These are phyloP conservation scores for Nyctibius grandis DNA, from an alignment of 2,797 vertebrate genomes.

Conservation along the genomic window DNA sequence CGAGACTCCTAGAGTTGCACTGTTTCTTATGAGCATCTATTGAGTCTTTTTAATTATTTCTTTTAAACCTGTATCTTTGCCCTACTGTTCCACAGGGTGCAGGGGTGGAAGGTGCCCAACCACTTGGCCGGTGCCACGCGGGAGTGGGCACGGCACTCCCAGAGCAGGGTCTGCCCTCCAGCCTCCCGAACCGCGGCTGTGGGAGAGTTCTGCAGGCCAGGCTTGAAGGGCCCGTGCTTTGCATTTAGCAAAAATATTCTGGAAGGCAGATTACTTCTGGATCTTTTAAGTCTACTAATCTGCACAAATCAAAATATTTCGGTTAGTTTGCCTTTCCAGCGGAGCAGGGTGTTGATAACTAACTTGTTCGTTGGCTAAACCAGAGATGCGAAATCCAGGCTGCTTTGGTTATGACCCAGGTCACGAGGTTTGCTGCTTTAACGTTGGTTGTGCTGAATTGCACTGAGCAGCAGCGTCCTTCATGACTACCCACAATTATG, in stretches of 20 bases:
- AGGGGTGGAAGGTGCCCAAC: background rate
- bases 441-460: background rate
- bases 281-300: background rate
- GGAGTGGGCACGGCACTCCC: background rate
- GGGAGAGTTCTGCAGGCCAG: background rate
- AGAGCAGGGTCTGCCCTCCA: background rate
- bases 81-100: too few relatives aligned
- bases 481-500: background rate
- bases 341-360: background rate
- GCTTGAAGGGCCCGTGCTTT: accelerated
- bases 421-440: background rate
- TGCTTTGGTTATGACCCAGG: background rate
- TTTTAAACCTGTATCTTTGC: background rate
- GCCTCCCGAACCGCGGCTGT: accelerated
- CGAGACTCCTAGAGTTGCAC: accelerated
- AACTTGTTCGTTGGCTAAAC: background rate
- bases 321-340: background rate
- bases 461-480: background rate
- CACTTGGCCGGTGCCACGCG: background rate
- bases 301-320: background rate
- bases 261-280: background rate
- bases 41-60: accelerated
- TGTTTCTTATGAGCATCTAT: accelerated
- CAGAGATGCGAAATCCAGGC: background rate
- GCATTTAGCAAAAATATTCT: background rate